Base-by-base conservation (phyloP, 2,888 invertebrate species). In the Amblyjoppa fuscipennis region DNA sequence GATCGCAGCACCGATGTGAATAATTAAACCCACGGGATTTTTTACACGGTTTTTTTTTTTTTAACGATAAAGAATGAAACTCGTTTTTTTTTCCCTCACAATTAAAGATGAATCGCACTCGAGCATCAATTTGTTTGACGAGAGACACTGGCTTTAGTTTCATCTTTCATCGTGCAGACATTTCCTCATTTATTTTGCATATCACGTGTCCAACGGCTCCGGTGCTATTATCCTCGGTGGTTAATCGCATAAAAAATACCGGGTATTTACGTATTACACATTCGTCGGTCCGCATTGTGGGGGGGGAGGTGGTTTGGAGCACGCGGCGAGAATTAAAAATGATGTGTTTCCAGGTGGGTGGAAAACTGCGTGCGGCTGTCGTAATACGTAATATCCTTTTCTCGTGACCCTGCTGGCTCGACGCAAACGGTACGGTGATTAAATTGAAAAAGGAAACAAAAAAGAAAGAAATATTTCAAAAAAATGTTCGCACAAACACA, bases 231-330 rank as follows among this genome's bases (percentile, higher is more conserved):
- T 84, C 53, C 20, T 41, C 69, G 59, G 61, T 28, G 31, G 28
- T 78, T 74, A 74, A 78, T 81, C 68, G 74, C 53, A 31, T 61
- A 68, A 69, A 53, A 74, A 84, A 78, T 77, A 74, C 81, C 74
- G 20, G 71, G 61, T 74, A 70, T 81, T 78, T 81, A 66, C 75
- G 75, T 81, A 81, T 84, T 74, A 81, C 81, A 78, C 81, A 84
- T 81, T 84, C 71, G 73, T 78, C 51, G 69, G 6, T 56, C 61
- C 41, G 1, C 31, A 70, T 9, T 56, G 56, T n/a, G 45, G 53
- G 20, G 25, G 5, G 38, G 38, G 9, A 9, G 38, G 2, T 38
- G 38, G 9, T 9, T 38, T 9, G 38, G 13, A 9, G 41, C 20
- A 68, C 49, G 38, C 56, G 74, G 49, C 45, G 49, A 38, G 69